Conservation (phyloP, 2,888 invertebrate species). For the Gymnosoma rotundatum region DNA sequence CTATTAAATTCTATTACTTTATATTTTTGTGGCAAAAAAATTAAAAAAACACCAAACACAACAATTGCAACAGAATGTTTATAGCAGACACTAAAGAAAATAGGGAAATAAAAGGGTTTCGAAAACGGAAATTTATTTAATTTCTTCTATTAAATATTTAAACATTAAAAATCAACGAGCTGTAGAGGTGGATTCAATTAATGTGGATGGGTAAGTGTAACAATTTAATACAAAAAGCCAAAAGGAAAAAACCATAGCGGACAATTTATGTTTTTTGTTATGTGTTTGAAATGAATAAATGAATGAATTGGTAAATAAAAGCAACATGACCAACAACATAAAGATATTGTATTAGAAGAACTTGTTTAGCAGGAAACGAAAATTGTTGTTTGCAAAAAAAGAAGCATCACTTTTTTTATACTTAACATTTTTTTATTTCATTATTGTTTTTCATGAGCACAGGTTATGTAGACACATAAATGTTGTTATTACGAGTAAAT, state of each 20-base stretch:
- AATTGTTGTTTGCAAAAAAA: conserved; percentile 40
- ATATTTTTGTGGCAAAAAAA: conserved; percentile 19
- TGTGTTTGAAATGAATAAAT: conserved; percentile 3
- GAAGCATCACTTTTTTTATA: conserved; percentile 50
- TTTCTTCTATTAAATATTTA: conserved; percentile 46
- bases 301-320: conserved; percentile 20
- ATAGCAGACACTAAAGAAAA: not conserved
- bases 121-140: conserved; percentile 59
- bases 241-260: not conserved
- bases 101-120: conserved; percentile 1
- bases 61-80: conserved; percentile 6
- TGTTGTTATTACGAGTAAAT: conserved; percentile 42
- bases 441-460: conserved; percentile 52
- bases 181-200: not conserved
- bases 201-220: not conserved
- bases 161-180: not conserved
- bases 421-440: conserved; percentile 27
- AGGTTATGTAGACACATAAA: not conserved
- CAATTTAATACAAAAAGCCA: not conserved
- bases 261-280: conserved; percentile 32
- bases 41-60: not conserved
- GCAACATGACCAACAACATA: conserved; percentile 4
- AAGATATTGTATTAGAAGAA: conserved; percentile 40
- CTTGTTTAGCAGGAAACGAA: conserved; percentile 48
- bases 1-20: conserved; percentile 7